phyloP scores from a whole-genome alignment of 2,888 invertebrate species.

The Sacculina carcini region DNA sequence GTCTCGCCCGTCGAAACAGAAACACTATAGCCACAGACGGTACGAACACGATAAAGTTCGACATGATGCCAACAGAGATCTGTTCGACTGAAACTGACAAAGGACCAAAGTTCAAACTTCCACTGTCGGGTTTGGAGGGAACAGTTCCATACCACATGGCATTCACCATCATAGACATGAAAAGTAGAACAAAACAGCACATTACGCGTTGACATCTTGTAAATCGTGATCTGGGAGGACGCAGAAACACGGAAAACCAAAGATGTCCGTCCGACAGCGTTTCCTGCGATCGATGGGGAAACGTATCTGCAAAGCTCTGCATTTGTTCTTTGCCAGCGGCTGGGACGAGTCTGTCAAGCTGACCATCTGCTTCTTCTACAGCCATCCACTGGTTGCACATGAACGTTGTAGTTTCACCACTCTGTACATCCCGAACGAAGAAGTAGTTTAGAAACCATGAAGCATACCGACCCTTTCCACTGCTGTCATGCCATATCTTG shows the following conservation, averaged over 20 bases:
- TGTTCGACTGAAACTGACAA: slow-evolving; percentile 13
- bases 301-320: slow-evolving; percentile 22
- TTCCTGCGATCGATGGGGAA: slow-evolving; percentile 17
- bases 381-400: slow-evolving; percentile 23
- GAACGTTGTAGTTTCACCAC: slow-evolving; percentile 19
- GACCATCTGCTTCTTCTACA: slow-evolving; percentile 23
- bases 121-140: slow-evolving; percentile 13
- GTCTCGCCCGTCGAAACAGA: slow-evolving; percentile 21
- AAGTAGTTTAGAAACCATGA: slow-evolving; percentile 23
- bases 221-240: slow-evolving; percentile 24
- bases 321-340: slow-evolving; percentile 23
- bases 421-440: slow-evolving; percentile 22
- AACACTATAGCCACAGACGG: slow-evolving; percentile 22
- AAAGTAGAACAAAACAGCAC: slow-evolving; percentile 24
- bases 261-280: slow-evolving; percentile 25
- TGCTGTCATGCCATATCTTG: slow-evolving; percentile 26
- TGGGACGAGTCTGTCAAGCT: slow-evolving; percentile 24
- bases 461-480: slow-evolving; percentile 20
- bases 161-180: slow-evolving; percentile 24
- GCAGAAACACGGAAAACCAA: slow-evolving; percentile 26
- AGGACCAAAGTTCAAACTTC: slow-evolving; percentile 4
- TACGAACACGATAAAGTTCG: slow-evolving; percentile 23
- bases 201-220: slow-evolving; percentile 24
- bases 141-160: slow-evolving; percentile 24
- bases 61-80: slow-evolving; percentile 22